phyloP scores from a whole-genome alignment of 2,797 vertebrate genomes.

The Morelia viridis region DNA sequence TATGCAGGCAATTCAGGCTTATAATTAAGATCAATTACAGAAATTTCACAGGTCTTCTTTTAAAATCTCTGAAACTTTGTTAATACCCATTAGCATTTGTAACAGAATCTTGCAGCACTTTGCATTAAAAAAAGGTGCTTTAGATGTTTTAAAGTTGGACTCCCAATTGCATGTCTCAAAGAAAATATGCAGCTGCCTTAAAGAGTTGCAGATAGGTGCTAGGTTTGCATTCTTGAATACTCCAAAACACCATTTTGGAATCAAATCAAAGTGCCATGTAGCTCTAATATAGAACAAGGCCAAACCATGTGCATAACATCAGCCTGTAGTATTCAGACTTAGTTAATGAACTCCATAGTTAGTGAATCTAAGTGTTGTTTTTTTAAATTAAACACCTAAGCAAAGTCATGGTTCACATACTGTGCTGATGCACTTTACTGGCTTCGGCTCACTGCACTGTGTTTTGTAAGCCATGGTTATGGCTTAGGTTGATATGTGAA shows the following conservation, averaged over 20 bases:
- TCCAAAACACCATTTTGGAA: neutral
- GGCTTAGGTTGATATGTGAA: neutral
- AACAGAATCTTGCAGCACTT: neutral
- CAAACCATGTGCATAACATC: neutral
- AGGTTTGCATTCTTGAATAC: neutral
- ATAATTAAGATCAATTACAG: neutral
- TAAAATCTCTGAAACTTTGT: neutral
- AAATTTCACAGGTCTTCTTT: neutral
- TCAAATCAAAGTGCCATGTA: neutral
- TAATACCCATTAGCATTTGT: neutral
- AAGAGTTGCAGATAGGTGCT: neutral
- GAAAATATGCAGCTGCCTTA: neutral
- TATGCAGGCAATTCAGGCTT: neutral
- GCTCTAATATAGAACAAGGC: neutral
- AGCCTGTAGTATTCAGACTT: neutral
- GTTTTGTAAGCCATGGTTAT: neutral
- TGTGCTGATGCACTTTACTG: neutral
- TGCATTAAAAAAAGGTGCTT: neutral
- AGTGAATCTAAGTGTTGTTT: neutral
- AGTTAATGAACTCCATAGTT: neutral
- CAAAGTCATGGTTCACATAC: neutral
- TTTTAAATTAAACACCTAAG: neutral
- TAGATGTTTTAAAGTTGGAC: neutral
- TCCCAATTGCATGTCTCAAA: neutral
- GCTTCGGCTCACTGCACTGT: neutral